A percentile compares a stretch with the other conserved stretches of the same genome.
phyloP scores from a whole-genome alignment of 2,113 vertebrate species.

The Pogonocichla stellata region DNA sequence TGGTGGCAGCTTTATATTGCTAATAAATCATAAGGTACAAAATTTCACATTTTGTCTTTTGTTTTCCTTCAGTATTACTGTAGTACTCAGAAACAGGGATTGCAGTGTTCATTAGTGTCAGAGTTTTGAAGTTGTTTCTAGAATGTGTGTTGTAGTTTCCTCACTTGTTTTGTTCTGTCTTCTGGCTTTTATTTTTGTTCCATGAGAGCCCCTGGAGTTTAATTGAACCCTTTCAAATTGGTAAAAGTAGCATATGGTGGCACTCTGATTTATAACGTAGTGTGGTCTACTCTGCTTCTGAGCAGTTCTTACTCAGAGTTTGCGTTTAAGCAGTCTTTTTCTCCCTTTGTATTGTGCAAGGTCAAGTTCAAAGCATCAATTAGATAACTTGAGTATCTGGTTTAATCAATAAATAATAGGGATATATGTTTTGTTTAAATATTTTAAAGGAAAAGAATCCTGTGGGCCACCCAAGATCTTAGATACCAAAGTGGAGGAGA shows the following conservation, averaged over 20 bases:
- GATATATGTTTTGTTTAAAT: slow-evolving; percentile 13
- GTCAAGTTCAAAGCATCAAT: not conserved
- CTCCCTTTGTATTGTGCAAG: not conserved
- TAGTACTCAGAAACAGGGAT: not conserved
- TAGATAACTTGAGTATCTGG: not conserved
- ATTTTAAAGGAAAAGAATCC: slow-evolving; percentile 83
- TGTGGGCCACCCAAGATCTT: slow-evolving; percentile 70
- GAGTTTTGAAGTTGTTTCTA: not conserved
- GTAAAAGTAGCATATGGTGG: not conserved
- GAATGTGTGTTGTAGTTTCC: not conserved
- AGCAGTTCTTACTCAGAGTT: not conserved
- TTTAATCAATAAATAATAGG: not conserved
- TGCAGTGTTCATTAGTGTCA: not conserved
- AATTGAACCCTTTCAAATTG: not conserved
- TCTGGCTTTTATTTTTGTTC: not conserved
- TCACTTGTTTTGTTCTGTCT: not conserved
- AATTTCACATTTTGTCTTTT: not conserved
- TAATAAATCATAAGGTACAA: not conserved
- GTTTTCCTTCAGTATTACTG: not conserved
- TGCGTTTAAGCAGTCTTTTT: not conserved
- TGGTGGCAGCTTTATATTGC: not conserved
- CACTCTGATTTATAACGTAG: not conserved
- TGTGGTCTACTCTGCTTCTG: not conserved
- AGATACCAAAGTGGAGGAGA: slow-evolving; percentile 86
- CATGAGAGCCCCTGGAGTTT: not conserved